Conservation (phyloP, 2,888 invertebrate genomes). For the Callyntrura guangdongensis region DNA sequence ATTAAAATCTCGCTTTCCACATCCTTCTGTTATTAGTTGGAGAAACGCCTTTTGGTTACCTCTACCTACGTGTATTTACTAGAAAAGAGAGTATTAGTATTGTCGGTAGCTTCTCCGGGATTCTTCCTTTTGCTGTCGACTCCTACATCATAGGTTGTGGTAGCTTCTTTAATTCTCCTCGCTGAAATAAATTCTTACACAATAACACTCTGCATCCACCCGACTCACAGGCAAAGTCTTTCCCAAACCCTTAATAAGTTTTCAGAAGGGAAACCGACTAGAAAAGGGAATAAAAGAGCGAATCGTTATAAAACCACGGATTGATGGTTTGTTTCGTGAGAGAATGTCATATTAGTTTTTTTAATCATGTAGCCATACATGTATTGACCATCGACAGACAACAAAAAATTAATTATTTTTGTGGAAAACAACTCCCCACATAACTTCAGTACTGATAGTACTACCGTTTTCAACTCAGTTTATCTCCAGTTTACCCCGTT, state of each 20-base stretch:
- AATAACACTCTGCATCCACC: neutral
- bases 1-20: conserved; percentile 81
- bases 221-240: neutral
- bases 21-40: conserved; percentile 69
- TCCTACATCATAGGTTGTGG: neutral
- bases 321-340: neutral
- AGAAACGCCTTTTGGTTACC: conserved; percentile 49
- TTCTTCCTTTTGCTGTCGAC: conserved; percentile 5
- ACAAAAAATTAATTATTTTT: neutral
- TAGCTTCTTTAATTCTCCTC: neutral
- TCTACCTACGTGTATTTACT: neutral
- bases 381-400: too few relatives aligned
- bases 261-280: neutral
- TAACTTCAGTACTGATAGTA: too few relatives aligned
- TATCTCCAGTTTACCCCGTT: too few relatives aligned
- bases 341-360: neutral
- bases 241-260: conserved; percentile 42
- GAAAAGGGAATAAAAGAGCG: neutral
- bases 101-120: neutral
- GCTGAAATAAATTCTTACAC: neutral
- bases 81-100: neutral
- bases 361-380: too few relatives aligned
- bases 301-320: neutral
- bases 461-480: too few relatives aligned
- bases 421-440: neutral